Evolutionary conservation across 1,140 invertebrate species (phyloP).

Genomic region (Rhyzopertha dominica): DNA sequence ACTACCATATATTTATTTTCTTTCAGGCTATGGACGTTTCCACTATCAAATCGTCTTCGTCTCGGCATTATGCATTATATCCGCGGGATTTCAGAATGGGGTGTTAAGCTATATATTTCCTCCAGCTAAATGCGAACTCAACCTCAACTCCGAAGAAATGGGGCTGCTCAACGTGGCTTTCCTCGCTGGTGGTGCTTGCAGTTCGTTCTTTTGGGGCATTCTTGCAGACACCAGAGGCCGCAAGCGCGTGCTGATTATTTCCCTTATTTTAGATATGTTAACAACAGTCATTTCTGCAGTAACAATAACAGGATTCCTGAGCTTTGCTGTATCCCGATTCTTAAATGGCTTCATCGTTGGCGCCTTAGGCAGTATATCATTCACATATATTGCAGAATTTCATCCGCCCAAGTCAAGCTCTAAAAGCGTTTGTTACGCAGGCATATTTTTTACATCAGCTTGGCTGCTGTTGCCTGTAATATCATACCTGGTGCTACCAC

Average conservation of each 20-base stretch:
- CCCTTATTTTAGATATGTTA: conserved; percentile 53
- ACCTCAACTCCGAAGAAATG: conserved; percentile 36
- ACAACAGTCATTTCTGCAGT: conserved; percentile 48
- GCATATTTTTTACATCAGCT: conserved; percentile 57
- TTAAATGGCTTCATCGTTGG: conserved; percentile 50
- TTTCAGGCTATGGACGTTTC: conserved; percentile 42
- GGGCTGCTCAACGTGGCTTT: conserved; percentile 39
- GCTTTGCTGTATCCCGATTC: conserved; percentile 46
- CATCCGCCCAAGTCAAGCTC: conserved; percentile 53
- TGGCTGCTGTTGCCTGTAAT: conserved; percentile 59
- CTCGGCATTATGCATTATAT: conserved; percentile 43
- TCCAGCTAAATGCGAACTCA: conserved; percentile 44
- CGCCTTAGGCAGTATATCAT: conserved; percentile 55
- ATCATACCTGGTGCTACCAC: conserved; percentile 43
- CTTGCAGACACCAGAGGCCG: conserved; percentile 41
- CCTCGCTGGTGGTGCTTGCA: conserved; percentile 41
- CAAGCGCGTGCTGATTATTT: conserved; percentile 52
- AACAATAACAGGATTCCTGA: conserved; percentile 43
- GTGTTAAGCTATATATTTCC: conserved; percentile 53
- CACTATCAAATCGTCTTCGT: conserved; percentile 40
- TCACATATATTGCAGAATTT: conserved; percentile 59
- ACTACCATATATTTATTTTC: conserved; percentile 9
- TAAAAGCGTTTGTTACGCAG: conserved; percentile 55
- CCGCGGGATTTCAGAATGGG: conserved; percentile 54
- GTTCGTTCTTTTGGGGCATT: conserved; percentile 44